A percentile compares a stretch with the other conserved stretches of the same genome.
Evolutionary conservation across 92 coral and sea anemone genomes (phyloP).

Genomic region (Siderastrea siderea): DNA sequence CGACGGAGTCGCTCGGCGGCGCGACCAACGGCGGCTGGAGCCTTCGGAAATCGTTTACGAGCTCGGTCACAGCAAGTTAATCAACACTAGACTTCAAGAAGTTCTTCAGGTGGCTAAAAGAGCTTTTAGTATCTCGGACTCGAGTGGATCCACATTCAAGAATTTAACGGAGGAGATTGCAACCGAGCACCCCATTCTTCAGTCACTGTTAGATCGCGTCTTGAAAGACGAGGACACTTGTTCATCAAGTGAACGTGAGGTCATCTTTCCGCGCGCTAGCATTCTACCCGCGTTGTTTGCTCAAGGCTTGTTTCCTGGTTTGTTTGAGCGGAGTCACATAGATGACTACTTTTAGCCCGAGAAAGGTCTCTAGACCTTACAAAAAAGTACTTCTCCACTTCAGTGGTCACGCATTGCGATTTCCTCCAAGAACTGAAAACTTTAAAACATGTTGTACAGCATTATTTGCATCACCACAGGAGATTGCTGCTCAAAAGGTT

Average conservation of each 20-base stretch:
- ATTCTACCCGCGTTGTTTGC: conserved; percentile 34
- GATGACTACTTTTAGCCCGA: conserved; percentile 21
- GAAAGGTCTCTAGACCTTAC: background rate
- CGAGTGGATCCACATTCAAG: conserved; percentile 49
- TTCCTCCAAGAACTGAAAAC: too few relatives aligned
- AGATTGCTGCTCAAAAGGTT: too few relatives aligned
- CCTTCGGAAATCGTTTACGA: background rate
- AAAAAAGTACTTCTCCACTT: too few relatives aligned
- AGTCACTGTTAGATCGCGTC: conserved; percentile 36
- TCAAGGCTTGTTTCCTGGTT: conserved; percentile 34
- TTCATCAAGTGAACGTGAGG: conserved; percentile 21
- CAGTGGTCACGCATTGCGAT: too few relatives aligned
- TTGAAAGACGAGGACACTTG: conserved; percentile 29
- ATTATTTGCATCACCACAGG: too few relatives aligned
- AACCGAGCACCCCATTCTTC: conserved; percentile 27
- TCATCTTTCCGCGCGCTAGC: background rate
- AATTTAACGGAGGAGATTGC: conserved; percentile 40
- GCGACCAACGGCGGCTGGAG: conserved; percentile 26
- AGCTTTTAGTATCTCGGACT: conserved; percentile 48
- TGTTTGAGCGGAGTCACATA: background rate
- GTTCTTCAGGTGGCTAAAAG: conserved; percentile 47
- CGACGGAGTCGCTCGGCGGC: conserved; percentile 39
- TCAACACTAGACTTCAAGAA: conserved; percentile 27
- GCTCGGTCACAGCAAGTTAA: conserved; percentile 24
- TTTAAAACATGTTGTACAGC: too few relatives aligned